phyloP scores from a whole-genome alignment of 1,140 invertebrate genomes.

The Calliopsis andreniformis region DNA sequence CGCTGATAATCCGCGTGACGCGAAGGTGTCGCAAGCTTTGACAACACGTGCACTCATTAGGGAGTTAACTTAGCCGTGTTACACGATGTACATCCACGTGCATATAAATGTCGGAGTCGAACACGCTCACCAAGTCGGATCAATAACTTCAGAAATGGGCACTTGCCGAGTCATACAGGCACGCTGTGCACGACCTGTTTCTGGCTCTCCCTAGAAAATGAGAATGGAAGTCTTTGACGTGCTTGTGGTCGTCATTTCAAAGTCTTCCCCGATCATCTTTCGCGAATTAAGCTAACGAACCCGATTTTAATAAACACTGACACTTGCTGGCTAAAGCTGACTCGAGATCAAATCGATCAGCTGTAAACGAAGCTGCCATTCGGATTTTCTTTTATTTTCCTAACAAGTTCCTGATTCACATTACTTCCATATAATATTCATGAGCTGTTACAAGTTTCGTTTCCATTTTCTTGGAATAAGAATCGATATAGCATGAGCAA shows the following conservation, averaged over 20 bases:
- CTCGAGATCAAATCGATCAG: no score
- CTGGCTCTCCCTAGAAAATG: conserved; percentile 50
- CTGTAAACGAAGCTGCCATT: no score
- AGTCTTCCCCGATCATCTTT: conserved; percentile 6
- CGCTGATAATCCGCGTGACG: not conserved
- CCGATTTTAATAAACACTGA: not conserved
- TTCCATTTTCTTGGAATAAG: no score
- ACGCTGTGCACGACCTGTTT: conserved; percentile 45
- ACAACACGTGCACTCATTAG: conserved; percentile 33
- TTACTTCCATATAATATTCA: no score
- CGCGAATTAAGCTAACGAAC: not conserved
- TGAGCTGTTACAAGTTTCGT: no score
- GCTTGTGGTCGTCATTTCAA: not conserved
- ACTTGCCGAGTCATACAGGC: conserved; percentile 51
- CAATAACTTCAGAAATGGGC: conserved; percentile 65
- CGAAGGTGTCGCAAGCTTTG: conserved; percentile 3
- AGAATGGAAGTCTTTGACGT: conserved; percentile 41
- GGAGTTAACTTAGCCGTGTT: conserved; percentile 60
- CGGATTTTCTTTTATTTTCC: no score
- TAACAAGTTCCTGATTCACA: no score
- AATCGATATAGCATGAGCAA: no score
- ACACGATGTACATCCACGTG: conserved; percentile 52
- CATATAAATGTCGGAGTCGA: conserved; percentile 55
- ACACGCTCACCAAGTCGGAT: conserved; percentile 65
- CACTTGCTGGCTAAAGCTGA: not conserved